These are phyloP conservation scores for Microctenopoma stevenorrisi DNA, from an alignment of 2,797 vertebrate genomes.

Conservation along the genomic window DNA sequence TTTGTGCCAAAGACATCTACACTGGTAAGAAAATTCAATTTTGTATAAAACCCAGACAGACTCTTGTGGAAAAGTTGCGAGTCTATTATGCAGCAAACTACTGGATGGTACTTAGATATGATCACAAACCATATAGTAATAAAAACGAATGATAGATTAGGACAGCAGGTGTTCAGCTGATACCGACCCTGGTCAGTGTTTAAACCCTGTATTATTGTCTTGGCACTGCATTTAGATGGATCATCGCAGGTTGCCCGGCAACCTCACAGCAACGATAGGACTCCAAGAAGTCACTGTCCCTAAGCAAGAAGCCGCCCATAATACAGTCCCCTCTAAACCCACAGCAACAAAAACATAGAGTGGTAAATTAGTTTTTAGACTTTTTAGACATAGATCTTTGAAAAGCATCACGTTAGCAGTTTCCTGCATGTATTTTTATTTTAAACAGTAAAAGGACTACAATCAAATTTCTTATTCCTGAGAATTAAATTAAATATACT, in stretches of 20 bases:
- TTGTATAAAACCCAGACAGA: neutral
- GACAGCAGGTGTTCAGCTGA: constrained; percentile 50
- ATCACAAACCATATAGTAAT: constrained; percentile 36
- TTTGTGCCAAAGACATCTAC: constrained; percentile 16
- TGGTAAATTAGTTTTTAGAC: neutral
- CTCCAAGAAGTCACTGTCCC: constrained; percentile 21
- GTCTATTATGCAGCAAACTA: constrained; percentile 11
- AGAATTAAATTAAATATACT: neutral
- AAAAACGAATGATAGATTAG: constrained; percentile 16
- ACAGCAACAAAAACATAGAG: neutral
- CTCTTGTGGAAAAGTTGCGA: constrained; percentile 15
- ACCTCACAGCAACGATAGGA: constrained; percentile 5
- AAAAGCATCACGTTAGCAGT: neutral
- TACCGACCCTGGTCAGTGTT: constrained; percentile 33
- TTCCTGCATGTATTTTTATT: neutral
- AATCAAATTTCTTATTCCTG: neutral
- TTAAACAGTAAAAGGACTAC: neutral
- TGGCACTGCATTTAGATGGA: constrained; percentile 15
- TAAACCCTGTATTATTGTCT: constrained; percentile 31
- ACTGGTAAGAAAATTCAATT: neutral
- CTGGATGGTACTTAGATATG: constrained; percentile 4
- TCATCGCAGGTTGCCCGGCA: constrained; percentile 30
- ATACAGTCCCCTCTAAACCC: too few species aligned
- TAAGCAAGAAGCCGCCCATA: constrained; percentile 1
- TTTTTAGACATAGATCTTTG: neutral